Conservation (phyloP, 1,140 invertebrate genomes). For the Tribolium castaneum region DNA sequence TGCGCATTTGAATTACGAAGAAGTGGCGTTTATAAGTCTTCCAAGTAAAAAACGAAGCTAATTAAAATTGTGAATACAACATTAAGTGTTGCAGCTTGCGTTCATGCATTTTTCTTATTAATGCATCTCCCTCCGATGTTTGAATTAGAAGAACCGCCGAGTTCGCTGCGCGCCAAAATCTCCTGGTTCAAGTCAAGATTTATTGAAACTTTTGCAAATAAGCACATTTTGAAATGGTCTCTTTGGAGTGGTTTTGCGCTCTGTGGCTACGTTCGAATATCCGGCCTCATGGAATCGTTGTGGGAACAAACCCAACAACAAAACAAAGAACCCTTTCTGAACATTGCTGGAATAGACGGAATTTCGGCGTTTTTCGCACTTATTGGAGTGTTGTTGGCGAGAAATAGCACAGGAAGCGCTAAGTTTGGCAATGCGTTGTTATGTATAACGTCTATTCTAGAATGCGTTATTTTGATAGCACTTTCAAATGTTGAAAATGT, state of each 20-base stretch:
- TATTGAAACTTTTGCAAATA: not conserved
- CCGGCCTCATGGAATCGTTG: not conserved
- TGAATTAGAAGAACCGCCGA: not conserved
- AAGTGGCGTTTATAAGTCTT: not conserved
- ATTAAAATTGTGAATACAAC: not conserved
- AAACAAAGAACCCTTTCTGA: not conserved
- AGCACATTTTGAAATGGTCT: constrained; percentile 11
- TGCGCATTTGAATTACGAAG: not conserved
- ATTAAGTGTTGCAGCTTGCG: not conserved
- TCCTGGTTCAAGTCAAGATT: not conserved
- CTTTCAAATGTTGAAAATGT: not conserved
- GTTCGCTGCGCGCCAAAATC: not conserved
- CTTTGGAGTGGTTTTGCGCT: not conserved
- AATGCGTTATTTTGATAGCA: not conserved
- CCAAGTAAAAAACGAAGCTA: not conserved
- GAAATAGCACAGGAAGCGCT: not conserved
- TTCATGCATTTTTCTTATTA: too few species aligned
- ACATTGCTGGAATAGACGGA: not conserved
- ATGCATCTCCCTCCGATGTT: not conserved
- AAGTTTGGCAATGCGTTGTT: not conserved
- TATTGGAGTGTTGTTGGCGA: not conserved
- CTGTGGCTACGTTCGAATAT: not conserved
- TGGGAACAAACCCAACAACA: not conserved
- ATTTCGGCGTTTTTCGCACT: not conserved
- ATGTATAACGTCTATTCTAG: not conserved